These are phyloP conservation scores for Anoura caudifer DNA, from an alignment of 2,113 vertebrate genomes.

Conservation along the genomic window DNA sequence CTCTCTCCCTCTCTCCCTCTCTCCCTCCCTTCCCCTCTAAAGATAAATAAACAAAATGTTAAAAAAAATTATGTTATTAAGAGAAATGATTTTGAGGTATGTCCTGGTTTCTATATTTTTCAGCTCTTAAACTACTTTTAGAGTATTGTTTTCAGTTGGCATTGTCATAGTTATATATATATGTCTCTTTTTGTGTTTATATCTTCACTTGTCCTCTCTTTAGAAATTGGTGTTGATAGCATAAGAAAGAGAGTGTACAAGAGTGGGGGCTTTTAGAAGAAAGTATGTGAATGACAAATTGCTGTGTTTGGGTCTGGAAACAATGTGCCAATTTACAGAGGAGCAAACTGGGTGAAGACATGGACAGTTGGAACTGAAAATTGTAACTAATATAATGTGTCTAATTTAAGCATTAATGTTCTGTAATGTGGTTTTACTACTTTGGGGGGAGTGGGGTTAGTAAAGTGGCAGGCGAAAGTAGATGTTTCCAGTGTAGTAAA, in stretches of 20 bases:
- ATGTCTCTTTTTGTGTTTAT: neutral
- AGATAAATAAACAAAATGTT: too few relatives aligned
- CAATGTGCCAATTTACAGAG: neutral
- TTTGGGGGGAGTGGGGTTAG: neutral
- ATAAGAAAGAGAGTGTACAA: constrained; percentile 24
- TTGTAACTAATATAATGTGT: neutral
- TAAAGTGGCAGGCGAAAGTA: neutral
- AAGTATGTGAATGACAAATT: constrained; percentile 67
- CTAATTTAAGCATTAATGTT: neutral
- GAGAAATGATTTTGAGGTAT: constrained; percentile 38
- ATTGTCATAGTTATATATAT: constrained; percentile 51
- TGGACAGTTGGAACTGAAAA: neutral
- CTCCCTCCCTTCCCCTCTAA: too few relatives aligned
- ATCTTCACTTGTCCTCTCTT: neutral
- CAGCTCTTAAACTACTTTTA: constrained; percentile 51
- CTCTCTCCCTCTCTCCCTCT: too few relatives aligned
- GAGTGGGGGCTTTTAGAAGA: constrained; percentile 37
- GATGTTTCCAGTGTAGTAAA: neutral
- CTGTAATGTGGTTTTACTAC: neutral
- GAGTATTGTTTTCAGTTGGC: neutral
- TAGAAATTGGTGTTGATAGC: neutral
- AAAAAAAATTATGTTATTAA: constrained; percentile 57
- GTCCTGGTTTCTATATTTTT: constrained; percentile 33
- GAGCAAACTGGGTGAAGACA: neutral
- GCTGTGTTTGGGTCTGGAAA: constrained; percentile 18